A percentile compares a stretch with the other conserved stretches of the same genome.
Evolutionary conservation across 2,888 invertebrate genomes (phyloP).

Genomic region (Macrostomum cliftonense): DNA sequence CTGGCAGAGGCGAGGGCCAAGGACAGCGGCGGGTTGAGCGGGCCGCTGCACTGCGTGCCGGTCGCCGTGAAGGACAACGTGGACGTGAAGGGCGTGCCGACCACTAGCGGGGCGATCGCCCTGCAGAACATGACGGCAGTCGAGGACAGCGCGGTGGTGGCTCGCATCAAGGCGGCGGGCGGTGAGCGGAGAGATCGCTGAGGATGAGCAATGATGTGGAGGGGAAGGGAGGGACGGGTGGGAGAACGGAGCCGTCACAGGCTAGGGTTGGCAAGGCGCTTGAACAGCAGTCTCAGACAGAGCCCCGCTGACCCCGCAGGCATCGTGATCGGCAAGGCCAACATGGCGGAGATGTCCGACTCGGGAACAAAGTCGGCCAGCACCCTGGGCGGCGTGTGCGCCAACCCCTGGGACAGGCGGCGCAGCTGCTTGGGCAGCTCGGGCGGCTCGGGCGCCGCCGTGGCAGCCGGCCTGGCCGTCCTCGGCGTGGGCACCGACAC

Average conservation of each 20-base stretch:
- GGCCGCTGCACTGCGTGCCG: too few species aligned
- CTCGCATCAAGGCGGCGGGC: slow-evolving; percentile 5
- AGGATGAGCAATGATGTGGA: slow-evolving; percentile 1
- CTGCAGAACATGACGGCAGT: neutral
- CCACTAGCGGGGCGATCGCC: slow-evolving; percentile 1
- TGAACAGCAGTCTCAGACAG: too few species aligned
- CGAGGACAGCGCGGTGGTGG: slow-evolving; percentile 3
- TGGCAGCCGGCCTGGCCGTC: slow-evolving; percentile 1
- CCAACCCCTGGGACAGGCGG: slow-evolving; percentile 3
- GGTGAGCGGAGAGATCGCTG: neutral
- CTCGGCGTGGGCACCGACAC: slow-evolving; percentile 6
- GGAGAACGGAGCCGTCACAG: too few species aligned
- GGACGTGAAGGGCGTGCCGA: slow-evolving; percentile 4
- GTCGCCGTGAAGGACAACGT: slow-evolving; percentile 5
- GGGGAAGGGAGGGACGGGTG: neutral
- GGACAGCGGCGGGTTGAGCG: too few species aligned
- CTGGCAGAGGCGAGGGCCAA: too few species aligned
- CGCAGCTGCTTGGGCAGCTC: slow-evolving; percentile 1
- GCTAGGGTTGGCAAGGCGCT: too few species aligned
- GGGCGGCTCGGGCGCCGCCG: slow-evolving; percentile 4
- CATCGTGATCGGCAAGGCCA: slow-evolving; percentile 4
- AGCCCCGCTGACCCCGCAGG: neutral
- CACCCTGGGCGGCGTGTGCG: slow-evolving; percentile 3
- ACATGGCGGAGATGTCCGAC: slow-evolving; percentile 3
- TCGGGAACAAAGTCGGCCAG: neutral